Evolutionary conservation across 2,797 vertebrate species (phyloP), one percentile per base, ranked within the genome.

Genomic region (Poeciliopsis paucimaculata): DNA sequence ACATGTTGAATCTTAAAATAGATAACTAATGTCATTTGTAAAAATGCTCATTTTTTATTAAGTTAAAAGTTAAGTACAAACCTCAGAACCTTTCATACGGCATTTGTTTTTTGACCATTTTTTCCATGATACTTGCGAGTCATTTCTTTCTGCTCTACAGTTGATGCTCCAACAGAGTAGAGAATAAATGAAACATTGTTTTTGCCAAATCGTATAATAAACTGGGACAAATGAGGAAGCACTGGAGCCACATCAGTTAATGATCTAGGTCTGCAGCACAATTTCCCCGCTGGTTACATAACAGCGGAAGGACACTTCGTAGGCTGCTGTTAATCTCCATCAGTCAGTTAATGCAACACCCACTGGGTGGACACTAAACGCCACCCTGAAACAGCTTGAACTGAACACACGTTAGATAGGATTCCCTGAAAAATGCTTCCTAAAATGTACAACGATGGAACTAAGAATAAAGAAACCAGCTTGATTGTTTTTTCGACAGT

Each of bases 61-160:
- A 51, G 49, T 51, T 49, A 49, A 51, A 51, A 51, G 49, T 2
- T 23, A 23, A 23, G 20, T 20, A 26, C 47, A 49, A 49, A 49
- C 47, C 7, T 49, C 47, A 20, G 16, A 49, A 49, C 16, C 41
- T 36, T 18, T 28, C 9, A 77, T 15, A 34, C 23, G 31, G 72
- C 51, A 76, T 78, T 62, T 78, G 78, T 49, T 76, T 57, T 82
- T 81, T 87, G 60, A 89, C 84, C 79, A 77, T 79, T 81, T 83
- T 83, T 77, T 79, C 47, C n/a, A 72, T 49, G 73, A 81, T 88
- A 72, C 77, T 87, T 72, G 71, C 34, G 55, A 45, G 78, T 75
- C 72, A 68, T 80, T 84, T 87, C 91, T 93, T 90, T 90, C 64
- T 75, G 9, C 77, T 87, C 86, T 62, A 75, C 47, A 73, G 15